Base-by-base conservation (phyloP, 2,113 vertebrate genomes). In the Ranitomeya variabilis region DNA sequence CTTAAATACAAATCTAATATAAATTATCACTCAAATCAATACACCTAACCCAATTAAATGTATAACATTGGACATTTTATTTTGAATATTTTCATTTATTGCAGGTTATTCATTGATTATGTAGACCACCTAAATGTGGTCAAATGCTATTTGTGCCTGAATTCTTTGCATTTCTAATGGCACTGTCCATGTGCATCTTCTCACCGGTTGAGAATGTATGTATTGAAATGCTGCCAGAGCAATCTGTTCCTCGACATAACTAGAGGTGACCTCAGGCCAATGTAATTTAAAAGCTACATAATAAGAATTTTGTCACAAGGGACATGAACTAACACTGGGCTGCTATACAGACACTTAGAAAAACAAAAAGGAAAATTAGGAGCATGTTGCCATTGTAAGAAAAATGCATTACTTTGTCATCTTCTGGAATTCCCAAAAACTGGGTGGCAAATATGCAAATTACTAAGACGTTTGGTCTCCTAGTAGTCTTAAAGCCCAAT, bases 261-360 rank as follows among this genome's bases (percentile, higher is more conserved):
- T 51, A 77, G 26, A 51, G 71, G 55, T 86, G 84, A 86, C 84
- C 84, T 86, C 84, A 59, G 57, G 73, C 55, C 84, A 62, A 57
- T 14, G 14, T 73, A 26, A 51, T 77, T 86, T 76, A 18, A 52
- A 31, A 77, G 31, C 71, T 51, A 86, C 18, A 77, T 86, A 31
- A 76, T 73, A 86, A 77, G 55, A 77, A 77, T 77, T 14, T 37
- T n/a, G 31, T 19, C 84, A n/a, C 69, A 77, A 13, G 84, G 84
- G 84, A 76, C 55, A 62, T 62, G 15, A 45, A 10, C 37, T 64
- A 57, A 45, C 55, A 23, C 12, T 45, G 31, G 54, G 59, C 59
- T 74, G 51, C 52, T 37, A 52, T 66, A 31, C 18, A 83, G 16
- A 66, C 11, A 26, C 26, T 62, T 31, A 45, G 31, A 4, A 62